Percentiles rank a stretch among this genome's conserved stretches.
Conservation (phyloP, 2,113 vertebrate species). For the Xiphophorus couchianus region DNA sequence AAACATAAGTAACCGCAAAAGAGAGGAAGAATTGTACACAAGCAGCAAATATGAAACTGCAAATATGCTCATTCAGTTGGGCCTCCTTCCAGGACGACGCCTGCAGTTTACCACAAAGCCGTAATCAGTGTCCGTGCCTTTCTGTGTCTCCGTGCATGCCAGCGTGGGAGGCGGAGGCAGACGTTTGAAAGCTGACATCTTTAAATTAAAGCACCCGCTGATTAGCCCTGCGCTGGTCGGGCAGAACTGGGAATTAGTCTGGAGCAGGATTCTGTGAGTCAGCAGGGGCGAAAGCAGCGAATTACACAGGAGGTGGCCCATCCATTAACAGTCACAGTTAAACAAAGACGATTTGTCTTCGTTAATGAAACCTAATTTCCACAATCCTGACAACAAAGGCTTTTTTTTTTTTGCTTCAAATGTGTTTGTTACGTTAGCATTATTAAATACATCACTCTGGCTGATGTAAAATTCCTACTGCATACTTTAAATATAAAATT, state of each 20-base stretch:
- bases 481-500: too few relatives aligned
- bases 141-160: slow-evolving; percentile 35
- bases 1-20: background rate
- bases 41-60: slow-evolving; percentile 13
- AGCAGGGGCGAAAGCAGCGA: slow-evolving; percentile 64
- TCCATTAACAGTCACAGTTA: slow-evolving; percentile 51
- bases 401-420: slow-evolving; percentile 3
- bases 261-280: slow-evolving; percentile 61
- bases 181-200: slow-evolving; percentile 70
- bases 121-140: slow-evolving; percentile 54
- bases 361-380: slow-evolving; percentile 40
- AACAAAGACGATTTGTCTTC: slow-evolving; percentile 51
- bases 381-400: slow-evolving; percentile 7
- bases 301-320: slow-evolving; percentile 59
- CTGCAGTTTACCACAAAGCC: slow-evolving; percentile 36
- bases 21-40: background rate
- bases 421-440: slow-evolving; percentile 3
- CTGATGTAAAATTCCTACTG: too few relatives aligned
- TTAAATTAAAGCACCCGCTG: slow-evolving; percentile 74
- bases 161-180: slow-evolving; percentile 56
- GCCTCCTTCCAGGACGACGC: slow-evolving; percentile 21
- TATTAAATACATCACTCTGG: background rate
- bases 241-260: slow-evolving; percentile 70
- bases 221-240: slow-evolving; percentile 59
- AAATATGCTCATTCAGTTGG: slow-evolving; percentile 25